Base-by-base conservation (phyloP, 2,888 invertebrate species). In the Lycocerus yunnanus region DNA sequence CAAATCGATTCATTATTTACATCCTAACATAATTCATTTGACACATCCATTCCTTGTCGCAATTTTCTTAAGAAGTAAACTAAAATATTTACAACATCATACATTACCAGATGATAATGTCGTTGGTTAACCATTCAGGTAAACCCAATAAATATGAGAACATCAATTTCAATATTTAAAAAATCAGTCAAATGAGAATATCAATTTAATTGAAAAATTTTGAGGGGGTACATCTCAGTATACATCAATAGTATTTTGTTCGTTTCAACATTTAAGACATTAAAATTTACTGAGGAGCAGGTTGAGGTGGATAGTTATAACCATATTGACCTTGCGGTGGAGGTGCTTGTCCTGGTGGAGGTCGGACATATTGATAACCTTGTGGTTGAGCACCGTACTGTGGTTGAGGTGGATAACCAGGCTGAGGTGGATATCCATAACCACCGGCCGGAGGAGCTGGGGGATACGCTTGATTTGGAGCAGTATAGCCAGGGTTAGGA, bases 231-330 rank as follows among this genome's bases (percentile, higher is more conserved):
- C 43, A 43, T 43, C 43, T 43, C 43, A 43, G 43, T 43, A n/a
- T 43, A 43, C 43, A 43, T 43, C 43, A 43, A 43, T 43, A 43
- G 43, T 43, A 43, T 27, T n/a, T 43, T n/a, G 2, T 43, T 43
- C n/a, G n/a, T 43, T 43, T 43, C 43, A 43, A 43, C 43, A 43
- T 43, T 43, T 43, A 43, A n/a, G 43, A 43, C 43, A 43, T 15
- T 67, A 15, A 21, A 24, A 69, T 75, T 82, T 91, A 93, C 85
- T 93, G 93, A 24, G 92, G 90, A 78, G 84, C 83, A 68, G 94
- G 93, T 76, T 95, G 95, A 82, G 95, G 94, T 84, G 94, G 94
- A 68, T 93, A 92, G 84, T 94, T 95, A 58, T 94, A 93, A 8
- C 90, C 92, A 84, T 95, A 95, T 75, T 91, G 91, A 73, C 92